These are phyloP conservation scores for Bryconaethiops microstoma DNA, from an alignment of 2,797 vertebrate species.

Conservation along the genomic window DNA sequence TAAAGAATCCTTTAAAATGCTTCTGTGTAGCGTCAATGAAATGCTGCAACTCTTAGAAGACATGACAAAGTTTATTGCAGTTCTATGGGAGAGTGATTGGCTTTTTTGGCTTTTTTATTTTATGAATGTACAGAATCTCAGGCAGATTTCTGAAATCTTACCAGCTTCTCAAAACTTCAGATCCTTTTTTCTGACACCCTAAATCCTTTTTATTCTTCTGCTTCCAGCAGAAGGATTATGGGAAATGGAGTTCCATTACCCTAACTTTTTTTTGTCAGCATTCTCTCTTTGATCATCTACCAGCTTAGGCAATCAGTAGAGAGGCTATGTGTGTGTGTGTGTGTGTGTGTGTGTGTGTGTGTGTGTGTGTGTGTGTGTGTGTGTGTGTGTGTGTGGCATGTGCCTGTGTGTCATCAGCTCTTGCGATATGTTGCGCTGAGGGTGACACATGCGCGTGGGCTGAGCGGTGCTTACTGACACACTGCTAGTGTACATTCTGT, in stretches of 20 bases:
- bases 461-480: slow-evolving; percentile 14
- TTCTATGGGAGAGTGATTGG: not conserved
- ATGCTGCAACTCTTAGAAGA: no score
- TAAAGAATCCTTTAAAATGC: no score
- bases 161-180: not conserved
- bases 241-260: slow-evolving; percentile 16
- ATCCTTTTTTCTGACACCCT: slow-evolving; percentile 32
- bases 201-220: not conserved
- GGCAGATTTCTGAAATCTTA: not conserved
- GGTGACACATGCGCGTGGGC: slow-evolving; percentile 61
- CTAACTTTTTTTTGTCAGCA: not conserved
- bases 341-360: slow-evolving; percentile 8
- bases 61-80: no score
- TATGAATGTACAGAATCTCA: not conserved
- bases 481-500: slow-evolving; percentile 45
- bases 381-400: slow-evolving; percentile 8
- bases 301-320: not conserved
- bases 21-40: no score
- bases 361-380: slow-evolving; percentile 28
- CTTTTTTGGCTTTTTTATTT: not conserved
- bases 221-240: slow-evolving; percentile 1
- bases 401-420: slow-evolving; percentile 44
- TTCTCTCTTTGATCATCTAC: slow-evolving; percentile 4
- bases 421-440: slow-evolving; percentile 44
- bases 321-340: slow-evolving; percentile 19